phyloP scores from a whole-genome alignment of 2,888 invertebrate species.

The Encarsia formosa region DNA sequence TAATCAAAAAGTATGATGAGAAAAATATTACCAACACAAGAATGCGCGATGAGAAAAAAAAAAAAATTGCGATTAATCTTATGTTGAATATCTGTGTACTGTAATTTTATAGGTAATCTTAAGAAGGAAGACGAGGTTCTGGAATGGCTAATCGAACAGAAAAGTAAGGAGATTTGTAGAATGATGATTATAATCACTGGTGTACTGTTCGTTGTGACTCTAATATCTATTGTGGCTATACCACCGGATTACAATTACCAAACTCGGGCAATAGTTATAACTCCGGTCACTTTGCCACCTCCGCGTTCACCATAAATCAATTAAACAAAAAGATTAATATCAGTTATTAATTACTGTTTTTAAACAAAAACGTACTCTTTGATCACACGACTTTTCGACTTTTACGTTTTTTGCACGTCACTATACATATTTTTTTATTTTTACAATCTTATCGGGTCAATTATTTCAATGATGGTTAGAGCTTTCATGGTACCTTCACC shows the following conservation, averaged over 20 bases:
- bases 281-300: slow-evolving; percentile 43
- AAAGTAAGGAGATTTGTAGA: slow-evolving; percentile 75
- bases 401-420: too few relatives aligned
- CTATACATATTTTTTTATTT: too few relatives aligned
- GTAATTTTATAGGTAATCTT: slow-evolving; percentile 82
- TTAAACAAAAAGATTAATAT: too few relatives aligned
- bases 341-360: too few relatives aligned
- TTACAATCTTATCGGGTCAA: too few relatives aligned
- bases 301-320: slow-evolving; percentile 42
- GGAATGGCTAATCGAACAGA: slow-evolving; percentile 92
- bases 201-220: slow-evolving; percentile 52
- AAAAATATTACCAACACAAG: background rate
- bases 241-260: slow-evolving; percentile 47
- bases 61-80: too few relatives aligned
- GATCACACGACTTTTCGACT: too few relatives aligned
- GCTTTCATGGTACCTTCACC: too few relatives aligned
- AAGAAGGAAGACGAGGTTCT: slow-evolving; percentile 92
- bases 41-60: background rate
- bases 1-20: background rate
- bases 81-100: too few relatives aligned
- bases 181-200: slow-evolving; percentile 52
- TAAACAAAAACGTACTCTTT: too few relatives aligned
- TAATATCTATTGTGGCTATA: slow-evolving; percentile 50
- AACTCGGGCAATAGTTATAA: slow-evolving; percentile 45
- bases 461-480: too few relatives aligned